Conservation (phyloP, 2,113 vertebrate genomes). For the Aix galericulata region DNA sequence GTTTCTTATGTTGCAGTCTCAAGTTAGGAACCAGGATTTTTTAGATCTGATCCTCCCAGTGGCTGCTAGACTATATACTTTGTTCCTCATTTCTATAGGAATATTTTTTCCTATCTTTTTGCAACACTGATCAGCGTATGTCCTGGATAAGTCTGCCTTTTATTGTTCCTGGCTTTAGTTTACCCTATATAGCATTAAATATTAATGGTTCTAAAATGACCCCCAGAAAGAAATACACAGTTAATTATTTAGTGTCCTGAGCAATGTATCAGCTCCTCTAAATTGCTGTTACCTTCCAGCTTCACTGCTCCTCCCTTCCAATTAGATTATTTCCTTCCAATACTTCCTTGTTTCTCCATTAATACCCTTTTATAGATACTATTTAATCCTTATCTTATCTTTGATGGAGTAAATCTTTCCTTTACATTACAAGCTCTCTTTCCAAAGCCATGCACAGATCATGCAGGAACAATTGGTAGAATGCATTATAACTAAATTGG, state of each 20-base stretch:
- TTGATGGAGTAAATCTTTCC: neutral
- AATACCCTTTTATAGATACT: neutral
- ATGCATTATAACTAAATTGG: no score
- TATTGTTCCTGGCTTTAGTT: neutral
- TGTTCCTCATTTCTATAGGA: neutral
- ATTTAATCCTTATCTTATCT: neutral
- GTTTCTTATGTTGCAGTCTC: neutral
- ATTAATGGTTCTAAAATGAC: neutral
- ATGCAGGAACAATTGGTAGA: neutral
- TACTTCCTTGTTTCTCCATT: slow-evolving; percentile 8
- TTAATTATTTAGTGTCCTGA: slow-evolving; percentile 43
- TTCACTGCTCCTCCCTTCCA: neutral
- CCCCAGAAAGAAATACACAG: neutral
- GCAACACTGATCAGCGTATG: neutral
- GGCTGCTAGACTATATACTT: neutral
- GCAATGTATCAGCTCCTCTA: neutral
- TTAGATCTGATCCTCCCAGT: neutral
- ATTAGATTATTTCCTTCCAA: neutral
- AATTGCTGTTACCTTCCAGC: neutral
- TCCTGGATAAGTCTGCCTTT: neutral
- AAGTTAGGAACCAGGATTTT: neutral
- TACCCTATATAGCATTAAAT: neutral
- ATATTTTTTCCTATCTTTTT: neutral
- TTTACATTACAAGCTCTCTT: neutral
- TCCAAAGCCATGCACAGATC: neutral